phyloP scores from a whole-genome alignment of 2,888 invertebrate species.

The Plusia festucae region DNA sequence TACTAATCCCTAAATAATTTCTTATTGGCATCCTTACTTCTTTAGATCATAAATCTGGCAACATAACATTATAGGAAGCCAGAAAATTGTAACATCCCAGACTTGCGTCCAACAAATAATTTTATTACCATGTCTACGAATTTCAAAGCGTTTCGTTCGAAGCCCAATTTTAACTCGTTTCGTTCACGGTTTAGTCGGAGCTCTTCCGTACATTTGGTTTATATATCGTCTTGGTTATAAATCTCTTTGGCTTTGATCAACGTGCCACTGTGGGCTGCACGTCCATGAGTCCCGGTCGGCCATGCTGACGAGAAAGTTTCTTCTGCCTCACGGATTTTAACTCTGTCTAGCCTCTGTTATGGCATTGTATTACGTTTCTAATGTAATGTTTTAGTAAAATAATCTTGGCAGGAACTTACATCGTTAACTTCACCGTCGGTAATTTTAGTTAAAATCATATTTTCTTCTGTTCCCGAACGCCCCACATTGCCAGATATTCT shows the following conservation, averaged over 20 bases:
- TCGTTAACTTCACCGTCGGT: not conserved
- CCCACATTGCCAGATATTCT: not conserved
- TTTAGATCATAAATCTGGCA: slow-evolving; percentile 25
- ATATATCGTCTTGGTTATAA: slow-evolving; percentile 72
- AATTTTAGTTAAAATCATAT: no score
- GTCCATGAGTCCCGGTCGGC: slow-evolving; percentile 44
- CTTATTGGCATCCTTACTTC: slow-evolving; percentile 26
- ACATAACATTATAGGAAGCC: slow-evolving; percentile 34
- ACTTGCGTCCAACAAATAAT: slow-evolving; percentile 45
- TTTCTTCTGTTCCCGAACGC: no score
- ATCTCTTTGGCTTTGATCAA: slow-evolving; percentile 73
- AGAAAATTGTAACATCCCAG: slow-evolving; percentile 45
- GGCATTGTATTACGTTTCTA: slow-evolving; percentile 53
- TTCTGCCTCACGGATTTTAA: slow-evolving; percentile 54
- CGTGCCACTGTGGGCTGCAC: slow-evolving; percentile 20
- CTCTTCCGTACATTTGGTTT: slow-evolving; percentile 78
- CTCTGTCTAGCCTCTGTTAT: slow-evolving; percentile 60
- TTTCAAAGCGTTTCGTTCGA: slow-evolving; percentile 55
- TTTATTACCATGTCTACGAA: slow-evolving; percentile 50
- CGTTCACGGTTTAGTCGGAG: slow-evolving; percentile 68
- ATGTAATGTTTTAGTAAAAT: not conserved
- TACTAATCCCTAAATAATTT: not conserved
- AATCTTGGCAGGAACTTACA: not conserved
- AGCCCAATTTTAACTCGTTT: slow-evolving; percentile 58
- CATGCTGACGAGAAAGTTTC: slow-evolving; percentile 40